Conservation (phyloP, 2,797 vertebrate species). For the Sebastes oblongus region DNA sequence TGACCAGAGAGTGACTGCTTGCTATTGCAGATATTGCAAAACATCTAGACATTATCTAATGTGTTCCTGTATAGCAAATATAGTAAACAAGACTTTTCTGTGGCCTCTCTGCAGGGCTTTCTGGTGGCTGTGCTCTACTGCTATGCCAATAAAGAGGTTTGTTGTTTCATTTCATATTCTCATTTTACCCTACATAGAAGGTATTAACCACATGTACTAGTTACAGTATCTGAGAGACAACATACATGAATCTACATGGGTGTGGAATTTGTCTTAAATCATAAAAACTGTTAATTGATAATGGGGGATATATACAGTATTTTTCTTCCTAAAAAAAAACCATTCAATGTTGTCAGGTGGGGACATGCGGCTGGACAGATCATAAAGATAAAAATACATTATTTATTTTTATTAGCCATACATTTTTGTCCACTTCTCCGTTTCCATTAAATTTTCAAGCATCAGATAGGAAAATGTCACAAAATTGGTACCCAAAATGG, state of each 20-base stretch:
- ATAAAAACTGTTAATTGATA: not conserved
- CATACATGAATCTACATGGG: not conserved
- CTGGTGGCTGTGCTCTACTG: conserved; percentile 88
- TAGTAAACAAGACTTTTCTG: not conserved
- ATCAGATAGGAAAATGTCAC: not conserved
- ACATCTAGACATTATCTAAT: not conserved
- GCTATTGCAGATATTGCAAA: not conserved
- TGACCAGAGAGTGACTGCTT: not conserved
- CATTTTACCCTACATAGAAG: not conserved
- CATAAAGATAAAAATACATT: not conserved
- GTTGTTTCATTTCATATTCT: conserved; percentile 23
- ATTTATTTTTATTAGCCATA: too few relatives aligned
- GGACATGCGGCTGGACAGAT: not conserved
- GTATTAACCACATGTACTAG: not conserved
- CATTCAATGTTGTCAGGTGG: not conserved
- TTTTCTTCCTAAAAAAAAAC: not conserved
- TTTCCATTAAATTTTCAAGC: too few relatives aligned
- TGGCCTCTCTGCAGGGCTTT: conserved; percentile 77
- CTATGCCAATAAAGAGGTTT: conserved; percentile 88
- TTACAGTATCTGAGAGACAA: not conserved
- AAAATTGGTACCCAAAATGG: not conserved
- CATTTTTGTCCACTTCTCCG: too few relatives aligned
- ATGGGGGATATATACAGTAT: not conserved
- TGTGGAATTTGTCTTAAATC: not conserved
- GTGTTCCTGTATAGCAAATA: not conserved